These are phyloP conservation scores for Drosophila acutilabella DNA, from an alignment of 2,888 invertebrate genomes.

Conservation along the genomic window DNA sequence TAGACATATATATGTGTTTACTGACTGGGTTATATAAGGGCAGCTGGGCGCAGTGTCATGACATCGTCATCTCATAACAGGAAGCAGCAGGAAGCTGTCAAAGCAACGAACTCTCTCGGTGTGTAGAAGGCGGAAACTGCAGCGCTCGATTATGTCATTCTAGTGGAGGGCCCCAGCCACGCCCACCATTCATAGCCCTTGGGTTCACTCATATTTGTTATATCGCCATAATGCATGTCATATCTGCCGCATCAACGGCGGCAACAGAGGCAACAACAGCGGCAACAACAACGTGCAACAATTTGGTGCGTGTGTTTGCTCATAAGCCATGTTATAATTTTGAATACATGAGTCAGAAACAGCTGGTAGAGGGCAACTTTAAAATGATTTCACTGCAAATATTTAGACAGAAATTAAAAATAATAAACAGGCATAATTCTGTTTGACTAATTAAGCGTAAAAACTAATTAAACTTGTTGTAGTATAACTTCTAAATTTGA, in stretches of 20 bases:
- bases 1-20: conserved; percentile 3
- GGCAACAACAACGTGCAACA: conserved; percentile 28
- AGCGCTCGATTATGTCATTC: conserved; percentile 76
- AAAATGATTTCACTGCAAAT: conserved; percentile 2
- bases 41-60: conserved; percentile 46
- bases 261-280: conserved; percentile 4
- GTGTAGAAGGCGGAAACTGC: conserved; percentile 63
- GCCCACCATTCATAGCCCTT: background rate
- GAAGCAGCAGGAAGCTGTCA: conserved; percentile 50
- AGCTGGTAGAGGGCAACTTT: conserved; percentile 6
- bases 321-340: conserved; percentile 32
- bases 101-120: conserved; percentile 19
- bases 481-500: no score
- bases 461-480: no score
- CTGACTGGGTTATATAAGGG: conserved; percentile 24
- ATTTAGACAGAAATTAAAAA: background rate
- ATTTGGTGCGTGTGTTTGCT: conserved; percentile 32
- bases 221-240: conserved; percentile 72
- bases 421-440: no score
- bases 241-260: conserved; percentile 64
- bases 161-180: conserved; percentile 22
- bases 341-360: conserved; percentile 15
- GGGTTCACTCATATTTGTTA: conserved; percentile 56
- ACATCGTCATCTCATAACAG: conserved; percentile 55
- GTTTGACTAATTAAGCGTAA: no score